Evolutionary conservation across 2,113 vertebrate genomes (phyloP).

Genomic region (Pseudopipra pipra): DNA sequence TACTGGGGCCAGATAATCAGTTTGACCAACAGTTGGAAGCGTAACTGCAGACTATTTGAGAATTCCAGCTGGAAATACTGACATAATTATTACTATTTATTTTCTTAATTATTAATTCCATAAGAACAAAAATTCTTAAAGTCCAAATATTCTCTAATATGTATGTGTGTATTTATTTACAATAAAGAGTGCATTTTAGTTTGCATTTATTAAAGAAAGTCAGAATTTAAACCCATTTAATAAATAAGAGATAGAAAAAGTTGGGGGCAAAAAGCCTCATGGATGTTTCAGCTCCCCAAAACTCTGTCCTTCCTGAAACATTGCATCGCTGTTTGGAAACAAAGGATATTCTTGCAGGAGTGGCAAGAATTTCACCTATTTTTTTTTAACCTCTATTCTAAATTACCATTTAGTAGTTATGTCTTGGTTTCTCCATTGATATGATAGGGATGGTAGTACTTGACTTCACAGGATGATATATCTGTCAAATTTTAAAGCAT

Average conservation of each 20-base stretch:
- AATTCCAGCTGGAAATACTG: not conserved
- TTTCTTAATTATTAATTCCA: not conserved
- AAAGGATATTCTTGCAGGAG: not conserved
- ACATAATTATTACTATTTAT: not conserved
- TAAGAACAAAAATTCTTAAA: not conserved
- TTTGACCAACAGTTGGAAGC: slow-evolving; percentile 45
- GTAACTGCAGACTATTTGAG: not conserved
- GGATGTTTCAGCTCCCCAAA: not conserved
- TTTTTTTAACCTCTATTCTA: not conserved
- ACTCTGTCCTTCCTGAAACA: not conserved
- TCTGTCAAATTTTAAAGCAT: not conserved
- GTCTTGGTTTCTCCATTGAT: not conserved
- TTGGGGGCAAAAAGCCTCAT: not conserved
- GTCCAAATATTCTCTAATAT: not conserved
- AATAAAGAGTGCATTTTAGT: not conserved
- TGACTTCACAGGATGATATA: not conserved
- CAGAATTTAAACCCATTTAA: not conserved
- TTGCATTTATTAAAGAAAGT: not conserved
- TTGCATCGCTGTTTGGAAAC: not conserved
- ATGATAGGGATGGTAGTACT: not conserved
- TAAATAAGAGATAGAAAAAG: not conserved
- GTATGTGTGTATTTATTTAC: not conserved
- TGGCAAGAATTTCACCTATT: not conserved
- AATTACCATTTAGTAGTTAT: not conserved
- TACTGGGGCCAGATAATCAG: slow-evolving; percentile 40